Conservation (phyloP, 37 sponge, comb jelly and placozoan genomes). For the Aphrocallistes beatrix region DNA sequence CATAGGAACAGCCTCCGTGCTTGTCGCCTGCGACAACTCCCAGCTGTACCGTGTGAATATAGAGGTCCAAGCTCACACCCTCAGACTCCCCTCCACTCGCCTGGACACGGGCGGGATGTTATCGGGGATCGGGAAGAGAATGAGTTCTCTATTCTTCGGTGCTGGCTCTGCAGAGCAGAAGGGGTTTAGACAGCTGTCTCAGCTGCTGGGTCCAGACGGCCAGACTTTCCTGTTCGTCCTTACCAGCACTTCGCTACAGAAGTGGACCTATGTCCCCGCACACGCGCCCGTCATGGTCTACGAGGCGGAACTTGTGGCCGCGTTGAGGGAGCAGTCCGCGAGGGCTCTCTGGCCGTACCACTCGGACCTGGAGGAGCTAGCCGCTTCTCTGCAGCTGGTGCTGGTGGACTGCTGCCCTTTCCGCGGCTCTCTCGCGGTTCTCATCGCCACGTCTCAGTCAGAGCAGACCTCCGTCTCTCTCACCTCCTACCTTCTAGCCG, state of each 20-base stretch:
- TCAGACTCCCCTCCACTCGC: not conserved
- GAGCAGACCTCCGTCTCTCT: not conserved
- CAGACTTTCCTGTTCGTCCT: constrained; percentile 13
- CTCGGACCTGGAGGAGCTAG: not conserved
- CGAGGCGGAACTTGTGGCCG: not conserved
- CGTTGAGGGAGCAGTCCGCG: not conserved
- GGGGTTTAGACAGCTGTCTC: not conserved
- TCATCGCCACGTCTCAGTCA: not conserved
- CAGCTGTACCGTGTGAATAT: not conserved
- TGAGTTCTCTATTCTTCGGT: constrained; percentile 51
- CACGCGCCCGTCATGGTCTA: not conserved
- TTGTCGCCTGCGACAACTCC: not conserved
- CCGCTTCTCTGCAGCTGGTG: not conserved
- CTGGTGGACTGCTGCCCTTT: not conserved
- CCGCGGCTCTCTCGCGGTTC: constrained; percentile 10
- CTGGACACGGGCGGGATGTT: constrained; percentile 33
- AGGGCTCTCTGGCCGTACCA: constrained; percentile 8
- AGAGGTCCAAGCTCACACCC: not conserved
- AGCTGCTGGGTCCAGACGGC: not conserved
- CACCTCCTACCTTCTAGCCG: not conserved
- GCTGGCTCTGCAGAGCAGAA: not conserved
- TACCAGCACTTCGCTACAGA: constrained; percentile 29
- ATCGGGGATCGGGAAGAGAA: constrained; percentile 46
- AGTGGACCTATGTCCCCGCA: constrained; percentile 24
- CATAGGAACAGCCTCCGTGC: not conserved